These are phyloP conservation scores for Erebia ligea DNA, from an alignment of 2,888 invertebrate species.

Conservation along the genomic window DNA sequence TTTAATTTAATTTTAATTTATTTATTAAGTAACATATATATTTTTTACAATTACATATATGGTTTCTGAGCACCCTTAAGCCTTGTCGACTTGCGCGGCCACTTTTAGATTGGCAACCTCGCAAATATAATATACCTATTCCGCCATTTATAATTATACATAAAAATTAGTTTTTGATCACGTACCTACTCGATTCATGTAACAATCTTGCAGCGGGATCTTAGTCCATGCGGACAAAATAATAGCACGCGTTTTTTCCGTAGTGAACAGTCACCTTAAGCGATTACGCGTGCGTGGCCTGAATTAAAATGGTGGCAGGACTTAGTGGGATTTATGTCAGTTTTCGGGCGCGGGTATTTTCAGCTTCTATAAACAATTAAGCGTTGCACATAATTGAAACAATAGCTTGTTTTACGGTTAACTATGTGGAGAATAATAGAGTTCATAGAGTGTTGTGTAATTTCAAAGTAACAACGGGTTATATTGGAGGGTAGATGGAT, in stretches of 20 bases:
- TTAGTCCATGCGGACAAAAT: neutral
- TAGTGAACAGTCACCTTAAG: slow-evolving; percentile 16
- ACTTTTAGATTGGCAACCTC: no score
- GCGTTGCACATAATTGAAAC: slow-evolving; percentile 31
- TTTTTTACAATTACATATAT: no score
- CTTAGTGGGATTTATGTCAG: slow-evolving; percentile 44
- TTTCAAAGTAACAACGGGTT: neutral
- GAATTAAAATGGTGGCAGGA: slow-evolving; percentile 52
- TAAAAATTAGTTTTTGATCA: no score
- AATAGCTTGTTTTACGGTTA: slow-evolving; percentile 23
- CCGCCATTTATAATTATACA: no score
- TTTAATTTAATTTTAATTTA: no score
- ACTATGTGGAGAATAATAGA: slow-evolving; percentile 1
- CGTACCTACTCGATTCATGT: no score
- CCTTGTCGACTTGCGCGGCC: no score
- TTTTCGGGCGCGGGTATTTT: slow-evolving; percentile 41
- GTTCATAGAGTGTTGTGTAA: neutral
- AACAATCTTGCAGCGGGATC: no score
- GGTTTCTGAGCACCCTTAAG: no score
- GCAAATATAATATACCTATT: no score
- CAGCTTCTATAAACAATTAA: slow-evolving; percentile 34
- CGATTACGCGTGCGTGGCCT: slow-evolving; percentile 50
- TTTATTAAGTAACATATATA: no score
- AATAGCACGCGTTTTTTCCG: neutral
- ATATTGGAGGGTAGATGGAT: neutral